phyloP scores from a whole-genome alignment of 2,888 invertebrate species.

The Mesorhabditis sp. region DNA sequence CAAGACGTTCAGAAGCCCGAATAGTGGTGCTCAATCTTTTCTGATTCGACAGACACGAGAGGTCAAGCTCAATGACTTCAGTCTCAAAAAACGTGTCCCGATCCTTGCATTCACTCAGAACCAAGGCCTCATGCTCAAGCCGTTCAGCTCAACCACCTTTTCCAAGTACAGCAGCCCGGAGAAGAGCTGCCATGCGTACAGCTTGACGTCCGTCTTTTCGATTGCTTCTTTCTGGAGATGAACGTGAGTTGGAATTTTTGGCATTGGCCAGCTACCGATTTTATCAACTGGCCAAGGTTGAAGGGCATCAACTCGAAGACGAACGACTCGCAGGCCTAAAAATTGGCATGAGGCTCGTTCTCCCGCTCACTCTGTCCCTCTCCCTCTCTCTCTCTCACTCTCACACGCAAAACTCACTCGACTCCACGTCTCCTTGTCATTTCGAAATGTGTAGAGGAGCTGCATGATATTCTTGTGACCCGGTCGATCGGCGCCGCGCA shows the following conservation, averaged over 20 bases:
- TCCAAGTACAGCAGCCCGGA: constrained; percentile 39
- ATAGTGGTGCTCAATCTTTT: no score
- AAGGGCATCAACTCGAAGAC: constrained; percentile 41
- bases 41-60: no score
- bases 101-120: no score
- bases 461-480: constrained; percentile 43
- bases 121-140: no score
- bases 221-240: constrained; percentile 11
- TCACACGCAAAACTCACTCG: no score
- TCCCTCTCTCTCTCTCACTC: no score
- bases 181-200: constrained; percentile 51
- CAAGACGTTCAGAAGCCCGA: no score
- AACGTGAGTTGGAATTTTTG: not conserved
- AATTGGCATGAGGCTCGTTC: not conserved
- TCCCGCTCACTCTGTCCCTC: no score
- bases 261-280: constrained; percentile 15
- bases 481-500: constrained; percentile 30
- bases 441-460: constrained; percentile 39
- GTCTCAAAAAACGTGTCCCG: no score
- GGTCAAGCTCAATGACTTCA: no score
- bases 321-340: constrained; percentile 37
- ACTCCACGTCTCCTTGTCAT: constrained; percentile 15
- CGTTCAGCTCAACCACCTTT: constrained; percentile 14
- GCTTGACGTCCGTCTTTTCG: constrained; percentile 35
- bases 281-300: constrained; percentile 25